Conservation (phyloP, 2,113 vertebrate species). For the Clupea harengus region DNA sequence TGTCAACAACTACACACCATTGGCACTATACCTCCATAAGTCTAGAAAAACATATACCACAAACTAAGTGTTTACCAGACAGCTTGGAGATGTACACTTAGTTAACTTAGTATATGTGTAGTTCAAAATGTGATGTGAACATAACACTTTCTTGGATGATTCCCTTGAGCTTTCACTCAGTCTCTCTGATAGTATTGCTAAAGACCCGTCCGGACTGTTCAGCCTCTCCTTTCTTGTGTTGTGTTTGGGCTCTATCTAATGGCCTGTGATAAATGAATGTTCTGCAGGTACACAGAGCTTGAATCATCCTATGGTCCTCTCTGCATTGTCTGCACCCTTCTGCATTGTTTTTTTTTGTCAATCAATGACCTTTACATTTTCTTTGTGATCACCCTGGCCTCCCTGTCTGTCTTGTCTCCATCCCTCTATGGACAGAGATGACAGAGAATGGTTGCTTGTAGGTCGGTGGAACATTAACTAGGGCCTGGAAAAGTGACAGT, state of each 20-base stretch:
- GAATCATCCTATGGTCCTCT: slow-evolving; percentile 38
- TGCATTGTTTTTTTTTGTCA: slow-evolving; percentile 62
- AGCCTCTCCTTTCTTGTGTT: background rate
- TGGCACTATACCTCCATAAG: background rate
- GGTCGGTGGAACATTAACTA: slow-evolving; percentile 73
- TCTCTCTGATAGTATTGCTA: background rate
- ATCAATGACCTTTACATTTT: slow-evolving; percentile 66
- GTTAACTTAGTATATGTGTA: background rate
- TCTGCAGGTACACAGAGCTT: slow-evolving; percentile 57
- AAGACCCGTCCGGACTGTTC: background rate
- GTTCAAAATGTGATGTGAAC: no score
- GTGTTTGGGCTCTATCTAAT: slow-evolving; percentile 54
- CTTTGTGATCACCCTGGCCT: slow-evolving; percentile 62
- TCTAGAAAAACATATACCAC: no score
- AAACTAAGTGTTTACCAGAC: background rate
- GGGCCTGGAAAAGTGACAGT: slow-evolving; percentile 60
- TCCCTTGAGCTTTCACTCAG: background rate
- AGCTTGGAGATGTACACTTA: background rate
- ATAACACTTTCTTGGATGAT: background rate
- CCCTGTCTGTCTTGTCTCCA: slow-evolving; percentile 35
- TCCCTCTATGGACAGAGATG: slow-evolving; percentile 33
- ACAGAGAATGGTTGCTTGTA: slow-evolving; percentile 40
- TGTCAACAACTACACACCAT: background rate
- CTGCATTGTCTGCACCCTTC: slow-evolving; percentile 40
- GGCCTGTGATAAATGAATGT: slow-evolving; percentile 59